Evolutionary conservation across 2,888 invertebrate genomes (phyloP).

Genomic region (Sesia bembeciformis): DNA sequence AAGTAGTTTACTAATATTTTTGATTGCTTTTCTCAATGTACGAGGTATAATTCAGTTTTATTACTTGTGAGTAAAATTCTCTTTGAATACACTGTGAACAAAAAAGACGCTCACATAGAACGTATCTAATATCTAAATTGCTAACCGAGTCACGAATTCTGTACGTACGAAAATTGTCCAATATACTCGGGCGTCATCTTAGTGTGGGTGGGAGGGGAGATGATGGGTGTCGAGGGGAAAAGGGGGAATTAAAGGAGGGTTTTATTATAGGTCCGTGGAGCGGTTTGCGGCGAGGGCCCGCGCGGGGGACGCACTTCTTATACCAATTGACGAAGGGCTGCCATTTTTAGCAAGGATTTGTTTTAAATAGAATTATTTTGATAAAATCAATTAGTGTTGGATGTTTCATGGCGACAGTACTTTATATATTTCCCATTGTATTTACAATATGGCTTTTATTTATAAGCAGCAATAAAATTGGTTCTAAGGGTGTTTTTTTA

Average conservation of each 20-base stretch:
- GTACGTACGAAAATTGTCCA: conserved; percentile 59
- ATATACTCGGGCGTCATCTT: conserved; percentile 58
- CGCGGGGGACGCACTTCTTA: conserved; percentile 52
- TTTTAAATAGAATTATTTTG: too few species aligned
- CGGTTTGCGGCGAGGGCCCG: conserved; percentile 42
- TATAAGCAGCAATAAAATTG: too few species aligned
- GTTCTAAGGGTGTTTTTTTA: too few species aligned
- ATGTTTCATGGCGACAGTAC: too few species aligned
- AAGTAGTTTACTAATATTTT: too few species aligned
- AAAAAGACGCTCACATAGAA: not conserved
- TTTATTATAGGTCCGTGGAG: conserved; percentile 52
- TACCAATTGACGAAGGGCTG: conserved; percentile 46
- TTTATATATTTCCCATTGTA: too few species aligned
- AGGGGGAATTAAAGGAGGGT: conserved; percentile 28
- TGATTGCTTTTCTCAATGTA: too few species aligned
- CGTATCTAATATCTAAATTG: conserved; percentile 29
- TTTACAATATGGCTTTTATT: too few species aligned
- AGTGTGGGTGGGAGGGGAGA: conserved; percentile 41
- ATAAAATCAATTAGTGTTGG: too few species aligned
- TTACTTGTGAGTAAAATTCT: too few species aligned
- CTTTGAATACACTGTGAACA: too few species aligned
- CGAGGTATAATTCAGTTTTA: too few species aligned
- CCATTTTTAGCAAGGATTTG: conserved; percentile 18
- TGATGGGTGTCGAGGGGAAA: conserved; percentile 16
- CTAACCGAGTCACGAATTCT: conserved; percentile 51